phyloP scores from a whole-genome alignment of 2,888 invertebrate genomes.

The Lycophotia porphyrea region DNA sequence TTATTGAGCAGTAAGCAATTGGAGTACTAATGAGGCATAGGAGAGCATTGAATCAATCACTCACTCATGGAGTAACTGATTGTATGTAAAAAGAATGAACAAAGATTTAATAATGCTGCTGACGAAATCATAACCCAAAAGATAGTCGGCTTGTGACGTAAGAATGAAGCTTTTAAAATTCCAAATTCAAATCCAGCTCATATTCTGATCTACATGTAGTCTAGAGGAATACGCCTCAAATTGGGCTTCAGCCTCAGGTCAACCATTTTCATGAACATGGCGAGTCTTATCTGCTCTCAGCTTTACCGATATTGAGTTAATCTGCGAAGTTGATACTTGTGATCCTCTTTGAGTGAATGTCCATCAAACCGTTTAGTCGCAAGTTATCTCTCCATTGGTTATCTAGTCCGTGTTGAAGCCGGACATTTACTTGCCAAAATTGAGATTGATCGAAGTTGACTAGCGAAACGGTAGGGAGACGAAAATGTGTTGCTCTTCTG shows the following conservation, averaged over 20 bases:
- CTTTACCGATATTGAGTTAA: not conserved
- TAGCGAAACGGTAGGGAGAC: constrained; percentile 6
- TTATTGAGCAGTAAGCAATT: constrained; percentile 38
- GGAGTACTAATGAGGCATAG: constrained; percentile 25
- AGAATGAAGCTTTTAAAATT: not conserved
- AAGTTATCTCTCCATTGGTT: constrained; percentile 27
- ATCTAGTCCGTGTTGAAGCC: constrained; percentile 39
- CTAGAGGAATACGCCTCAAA: not conserved
- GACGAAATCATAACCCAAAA: not conserved
- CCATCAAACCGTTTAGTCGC: not conserved
- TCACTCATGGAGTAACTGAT: not conserved
- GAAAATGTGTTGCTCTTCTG: constrained; percentile 39
- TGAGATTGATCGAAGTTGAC: constrained; percentile 62
- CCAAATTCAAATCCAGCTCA: not conserved
- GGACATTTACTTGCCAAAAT: constrained; percentile 54
- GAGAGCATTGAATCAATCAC: not conserved
- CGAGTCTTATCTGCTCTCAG: not conserved
- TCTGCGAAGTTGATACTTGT: not conserved
- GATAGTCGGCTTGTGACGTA: too few species aligned
- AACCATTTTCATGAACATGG: not conserved
- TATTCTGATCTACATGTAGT: too few species aligned
- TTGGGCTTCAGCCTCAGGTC: not conserved
- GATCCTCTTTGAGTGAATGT: not conserved
- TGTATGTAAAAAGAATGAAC: not conserved
- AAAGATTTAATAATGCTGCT: not conserved